Conservation (phyloP, 35 echinoderm and acorn worm genomes). For the Antedon bifida region DNA sequence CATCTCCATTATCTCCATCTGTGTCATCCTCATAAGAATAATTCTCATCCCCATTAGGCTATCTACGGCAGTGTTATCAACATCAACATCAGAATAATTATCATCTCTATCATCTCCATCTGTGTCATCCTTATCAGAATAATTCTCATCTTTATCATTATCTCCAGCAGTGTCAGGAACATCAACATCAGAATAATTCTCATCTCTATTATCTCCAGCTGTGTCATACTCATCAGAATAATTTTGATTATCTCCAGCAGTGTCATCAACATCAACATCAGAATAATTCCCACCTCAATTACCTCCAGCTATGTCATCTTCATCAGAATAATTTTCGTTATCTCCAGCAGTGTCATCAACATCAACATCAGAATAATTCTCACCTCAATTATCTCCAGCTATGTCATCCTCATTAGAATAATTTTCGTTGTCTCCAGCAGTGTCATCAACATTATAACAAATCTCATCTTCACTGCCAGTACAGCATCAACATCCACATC, state of each 20-base stretch:
- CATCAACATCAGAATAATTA: neutral
- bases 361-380: too few relatives aligned
- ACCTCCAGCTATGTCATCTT: neutral
- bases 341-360: neutral
- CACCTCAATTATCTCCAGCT: too few relatives aligned
- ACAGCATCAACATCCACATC: too few relatives aligned
- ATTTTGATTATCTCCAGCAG: neutral
- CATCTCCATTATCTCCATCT: neutral
- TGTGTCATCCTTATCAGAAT: neutral
- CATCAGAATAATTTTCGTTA: neutral
- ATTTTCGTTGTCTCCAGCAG: too few relatives aligned
- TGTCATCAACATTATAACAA: too few relatives aligned
- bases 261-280: neutral
- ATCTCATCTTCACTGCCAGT: too few relatives aligned
- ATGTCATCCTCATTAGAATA: too few relatives aligned
- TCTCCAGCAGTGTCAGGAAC: neutral
- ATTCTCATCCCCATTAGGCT: neutral
- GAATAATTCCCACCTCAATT: neutral
- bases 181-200: neutral
- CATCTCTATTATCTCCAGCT: neutral
- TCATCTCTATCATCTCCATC: neutral
- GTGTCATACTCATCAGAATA: neutral
- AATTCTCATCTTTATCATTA: neutral
- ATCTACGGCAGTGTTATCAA: neutral
- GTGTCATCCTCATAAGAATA: neutral